Base-by-base conservation (phyloP, 2,797 vertebrate species). In the Sandelia bainsii region DNA sequence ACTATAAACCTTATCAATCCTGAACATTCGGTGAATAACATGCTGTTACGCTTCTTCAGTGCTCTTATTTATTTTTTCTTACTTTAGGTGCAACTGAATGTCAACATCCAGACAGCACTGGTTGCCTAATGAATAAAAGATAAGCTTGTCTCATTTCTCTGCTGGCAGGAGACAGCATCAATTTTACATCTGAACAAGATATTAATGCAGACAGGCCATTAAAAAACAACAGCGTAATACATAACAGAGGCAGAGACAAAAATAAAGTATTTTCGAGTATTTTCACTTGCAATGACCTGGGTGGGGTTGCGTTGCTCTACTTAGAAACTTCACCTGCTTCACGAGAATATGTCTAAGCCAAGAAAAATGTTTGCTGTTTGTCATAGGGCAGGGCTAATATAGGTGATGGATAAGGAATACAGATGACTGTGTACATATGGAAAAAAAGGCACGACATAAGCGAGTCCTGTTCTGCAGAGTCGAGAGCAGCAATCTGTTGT, bases 51-150 rank as follows among this genome's bases (percentile, higher is more conserved):
- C 45, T 69, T 44, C 50, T 22, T 25, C 57, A 0, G 16, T 13
- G 29, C 65, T 29, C 13, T 63, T 16, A 64, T 58, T 69, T 25
- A 40, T 62, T 72, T 60, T 29, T 44, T 62, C 69, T 60, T 58
- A 70, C 67, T 69, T 59, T 54, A 65, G 69, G 71, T 78, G 76
- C 32, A 23, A 37, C 69, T 73, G 67, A 79, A 79, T 84, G 63
- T 68, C 79, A 81, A 62, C 72, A 74, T 59, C 62, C 80, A 81
- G 82, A 84, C 77, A 59, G 84, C 59, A 25, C 69, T 67, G 77
- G 82, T 63, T 65, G 72, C 51, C 81, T 42, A 64, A 70, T 90
- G 82, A 92, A 92, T 90, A 84, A 87, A 85, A 83, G 63, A 91
- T 89, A 10, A 72, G 75, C 60, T 52, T 1, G 73, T 74, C 81